Conservation (phyloP, 2,888 invertebrate species). For the Agrotis exclamationis region DNA sequence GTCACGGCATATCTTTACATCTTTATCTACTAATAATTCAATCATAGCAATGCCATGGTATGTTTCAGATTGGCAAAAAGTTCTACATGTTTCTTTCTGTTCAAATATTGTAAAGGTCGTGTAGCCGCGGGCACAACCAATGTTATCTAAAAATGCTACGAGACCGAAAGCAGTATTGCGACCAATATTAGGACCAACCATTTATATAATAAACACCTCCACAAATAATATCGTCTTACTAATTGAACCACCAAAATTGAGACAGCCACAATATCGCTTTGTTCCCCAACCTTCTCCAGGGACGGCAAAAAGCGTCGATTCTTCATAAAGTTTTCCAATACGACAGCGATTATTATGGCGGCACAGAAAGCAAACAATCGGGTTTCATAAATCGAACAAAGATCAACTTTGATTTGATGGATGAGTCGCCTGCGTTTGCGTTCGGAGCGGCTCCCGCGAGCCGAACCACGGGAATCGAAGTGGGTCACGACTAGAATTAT, state of each 20-base stretch:
- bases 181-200: not conserved
- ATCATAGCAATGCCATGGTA: not conserved
- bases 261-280: slow-evolving; percentile 49
- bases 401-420: slow-evolving; percentile 84
- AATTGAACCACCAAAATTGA: slow-evolving; percentile 52
- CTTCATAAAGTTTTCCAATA: slow-evolving; percentile 78
- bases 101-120: not conserved
- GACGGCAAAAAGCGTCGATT: slow-evolving; percentile 66
- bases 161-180: not conserved
- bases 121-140: not conserved
- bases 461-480: slow-evolving; percentile 42
- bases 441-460: slow-evolving; percentile 44
- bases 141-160: not conserved
- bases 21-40: not conserved
- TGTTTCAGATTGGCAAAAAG: not conserved
- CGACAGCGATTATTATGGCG: slow-evolving; percentile 76
- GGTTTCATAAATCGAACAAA: slow-evolving; percentile 84
- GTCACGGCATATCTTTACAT: not conserved
- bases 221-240: slow-evolving; percentile 46
- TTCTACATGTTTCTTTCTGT: not conserved
- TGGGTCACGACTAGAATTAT: slow-evolving; percentile 50
- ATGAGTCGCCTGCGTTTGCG: slow-evolving; percentile 74
- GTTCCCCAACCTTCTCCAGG: slow-evolving; percentile 43
- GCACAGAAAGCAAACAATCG: slow-evolving; percentile 80
- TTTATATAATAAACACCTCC: not conserved